Evolutionary conservation across 2,888 invertebrate species (phyloP).

Genomic region (Perithous albicinctus): DNA sequence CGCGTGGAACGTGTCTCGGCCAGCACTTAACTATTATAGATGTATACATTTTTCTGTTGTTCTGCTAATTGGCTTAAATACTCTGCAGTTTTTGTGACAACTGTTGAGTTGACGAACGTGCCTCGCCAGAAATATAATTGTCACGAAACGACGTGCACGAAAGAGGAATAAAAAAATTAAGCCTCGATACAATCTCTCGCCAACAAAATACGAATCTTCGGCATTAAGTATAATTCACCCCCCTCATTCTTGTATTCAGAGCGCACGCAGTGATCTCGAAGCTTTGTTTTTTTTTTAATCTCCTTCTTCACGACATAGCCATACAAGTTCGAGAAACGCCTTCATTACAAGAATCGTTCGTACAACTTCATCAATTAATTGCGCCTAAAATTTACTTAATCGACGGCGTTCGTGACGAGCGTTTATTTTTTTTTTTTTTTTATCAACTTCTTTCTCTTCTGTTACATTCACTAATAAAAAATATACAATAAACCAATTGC

Average conservation of each 20-base stretch:
- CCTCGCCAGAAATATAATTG: constrained; percentile 74
- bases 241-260: background rate
- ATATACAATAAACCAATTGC: constrained; percentile 67
- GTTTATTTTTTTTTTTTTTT: constrained; percentile 7
- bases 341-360: constrained; percentile 68
- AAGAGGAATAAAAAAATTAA: constrained; percentile 44
- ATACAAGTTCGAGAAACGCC: constrained; percentile 65
- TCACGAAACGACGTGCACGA: constrained; percentile 77
- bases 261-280: constrained; percentile 35
- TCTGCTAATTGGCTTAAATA: constrained; percentile 83
- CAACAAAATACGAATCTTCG: constrained; percentile 60
- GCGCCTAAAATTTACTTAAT: constrained; percentile 35
- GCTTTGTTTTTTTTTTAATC: constrained; percentile 35
- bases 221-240: constrained; percentile 25
- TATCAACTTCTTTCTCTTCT: background rate
- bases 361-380: constrained; percentile 55
- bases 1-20: constrained; percentile 80
- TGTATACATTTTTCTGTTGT: constrained; percentile 83
- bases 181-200: constrained; percentile 60
- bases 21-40: constrained; percentile 82
- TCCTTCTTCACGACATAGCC: constrained; percentile 52
- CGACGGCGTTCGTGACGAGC: constrained; percentile 30
- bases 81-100: constrained; percentile 81
- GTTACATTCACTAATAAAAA: constrained; percentile 61
- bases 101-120: constrained; percentile 79